Percentiles rank a stretch among this genome's conserved stretches.
These are phyloP conservation scores for Euleptes europaea DNA, from an alignment of 2,113 vertebrate genomes.

Conservation along the genomic window DNA sequence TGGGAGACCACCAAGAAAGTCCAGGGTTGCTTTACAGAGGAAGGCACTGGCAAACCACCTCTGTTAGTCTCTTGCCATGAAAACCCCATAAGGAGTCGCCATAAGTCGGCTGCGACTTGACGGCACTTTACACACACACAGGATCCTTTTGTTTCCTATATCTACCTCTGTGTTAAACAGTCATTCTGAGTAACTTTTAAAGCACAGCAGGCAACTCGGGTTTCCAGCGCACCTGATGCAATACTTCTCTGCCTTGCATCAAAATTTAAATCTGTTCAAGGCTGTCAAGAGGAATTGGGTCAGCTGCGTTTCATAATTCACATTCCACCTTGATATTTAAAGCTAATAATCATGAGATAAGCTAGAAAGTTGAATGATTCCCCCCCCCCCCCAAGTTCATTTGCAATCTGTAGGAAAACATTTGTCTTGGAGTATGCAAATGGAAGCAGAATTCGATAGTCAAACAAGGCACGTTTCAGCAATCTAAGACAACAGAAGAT, in stretches of 20 bases:
- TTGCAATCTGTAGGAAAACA: slow-evolving; percentile 38
- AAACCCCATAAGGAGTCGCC: too few relatives aligned
- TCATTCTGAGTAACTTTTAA: neutral
- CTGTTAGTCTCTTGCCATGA: too few relatives aligned
- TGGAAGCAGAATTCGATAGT: slow-evolving; percentile 45
- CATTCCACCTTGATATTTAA: slow-evolving; percentile 28
- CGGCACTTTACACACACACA: too few relatives aligned
- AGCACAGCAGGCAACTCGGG: neutral
- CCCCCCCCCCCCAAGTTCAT: slow-evolving; percentile 20
- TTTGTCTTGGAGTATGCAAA: slow-evolving; percentile 21
- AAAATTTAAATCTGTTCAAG: neutral
- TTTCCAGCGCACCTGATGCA: neutral
- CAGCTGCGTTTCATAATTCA: slow-evolving; percentile 32
- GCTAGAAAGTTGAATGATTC: neutral
- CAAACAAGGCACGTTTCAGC: slow-evolving; percentile 35
- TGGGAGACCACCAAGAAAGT: too few relatives aligned
- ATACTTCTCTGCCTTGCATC: neutral
- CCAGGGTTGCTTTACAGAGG: too few relatives aligned
- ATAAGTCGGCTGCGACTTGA: too few relatives aligned
- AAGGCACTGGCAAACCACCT: too few relatives aligned
- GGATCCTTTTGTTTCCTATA: neutral
- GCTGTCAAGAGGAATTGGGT: neutral
- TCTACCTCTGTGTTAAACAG: neutral
- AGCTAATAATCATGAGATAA: slow-evolving; percentile 10
- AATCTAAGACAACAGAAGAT: slow-evolving; percentile 37